Evolutionary conservation across 2,797 vertebrate species (phyloP), one percentile per base, ranked within the genome.

Genomic region (Alfaro cultratus): DNA sequence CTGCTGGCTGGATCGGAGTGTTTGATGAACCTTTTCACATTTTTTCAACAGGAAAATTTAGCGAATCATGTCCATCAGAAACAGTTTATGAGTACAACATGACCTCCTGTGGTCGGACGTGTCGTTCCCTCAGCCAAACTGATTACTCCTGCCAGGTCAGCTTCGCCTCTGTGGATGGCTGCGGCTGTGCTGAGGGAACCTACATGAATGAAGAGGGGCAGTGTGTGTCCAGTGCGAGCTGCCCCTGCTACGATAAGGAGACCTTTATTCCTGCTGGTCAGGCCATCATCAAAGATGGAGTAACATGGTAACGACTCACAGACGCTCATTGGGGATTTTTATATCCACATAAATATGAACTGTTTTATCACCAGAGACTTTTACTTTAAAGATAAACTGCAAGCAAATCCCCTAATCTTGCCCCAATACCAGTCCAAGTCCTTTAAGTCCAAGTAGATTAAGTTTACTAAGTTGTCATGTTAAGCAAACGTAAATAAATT

Each of bases 161-260:
- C 0, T 86, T 90, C 0, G 2, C 80, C 0, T 29, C 91, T 9
- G 91, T 97, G 82, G 97, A 97, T 8, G 97, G 97, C 80, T 98
- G 97, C 51, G 94, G 93, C 55, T 98, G 97, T 83, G 90, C 89
- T 0, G 62, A 92, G 10, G 97, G 95, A 46, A 96, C 94, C 16
- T 98, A 96, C 89, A 92, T 96, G 79, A 93, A 95, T 0, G 93
- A 96, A 0, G 73, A 90, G 0, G 95, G 93, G 0, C 13, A 89
- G 2, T 98, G 97, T 82, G 96, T 97, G 26, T 0, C 77, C 29
- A 82, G 77, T 8, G 51, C 51, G 11, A 83, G 70, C 36, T 98
- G 97, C 78, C 93, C 96, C 26, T 98, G 97, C 87, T 97, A 97
- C 46, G 89, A 96, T 55, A 91, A 92, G 75, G 91, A 92, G 75